Percentiles rank a stretch among this genome's conserved stretches.
Conservation (phyloP, 2,113 vertebrate species). For the Sinocyclocheilus anophthalmus region DNA sequence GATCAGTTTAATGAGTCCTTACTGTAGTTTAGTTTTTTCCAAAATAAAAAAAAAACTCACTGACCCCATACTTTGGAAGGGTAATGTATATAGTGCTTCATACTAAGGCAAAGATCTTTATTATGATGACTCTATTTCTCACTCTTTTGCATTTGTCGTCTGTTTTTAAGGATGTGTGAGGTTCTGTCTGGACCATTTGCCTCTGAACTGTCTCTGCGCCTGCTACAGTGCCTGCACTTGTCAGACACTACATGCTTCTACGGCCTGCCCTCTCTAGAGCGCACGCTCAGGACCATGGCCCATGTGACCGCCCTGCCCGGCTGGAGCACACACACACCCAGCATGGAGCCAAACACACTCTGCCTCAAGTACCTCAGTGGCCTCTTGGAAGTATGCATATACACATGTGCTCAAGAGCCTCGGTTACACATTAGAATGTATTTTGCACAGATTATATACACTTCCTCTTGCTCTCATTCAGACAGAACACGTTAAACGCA, state of each 20-base stretch:
- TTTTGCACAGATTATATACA: not conserved
- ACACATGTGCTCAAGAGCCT: conserved; percentile 78
- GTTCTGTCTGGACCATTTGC: conserved; percentile 80
- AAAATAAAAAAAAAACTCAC: no score
- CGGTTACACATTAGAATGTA: conserved; percentile 52
- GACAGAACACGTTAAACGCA: conserved; percentile 1
- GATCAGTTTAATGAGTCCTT: no score
- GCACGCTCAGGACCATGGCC: conserved; percentile 86
- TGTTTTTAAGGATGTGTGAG: conserved; percentile 78
- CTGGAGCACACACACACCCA: conserved; percentile 85
- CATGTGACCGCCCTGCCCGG: conserved; percentile 83
- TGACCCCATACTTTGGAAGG: no score
- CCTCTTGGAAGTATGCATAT: conserved; percentile 84
- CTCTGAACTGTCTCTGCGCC: conserved; percentile 85
- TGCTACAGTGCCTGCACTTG: conserved; percentile 87
- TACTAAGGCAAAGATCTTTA: not conserved
- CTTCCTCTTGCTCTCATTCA: not conserved
- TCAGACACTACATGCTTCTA: conserved; percentile 93
- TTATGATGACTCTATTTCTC: not conserved
- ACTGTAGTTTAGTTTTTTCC: no score
- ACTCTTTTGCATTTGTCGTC: not conserved
- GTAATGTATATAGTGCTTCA: not conserved
- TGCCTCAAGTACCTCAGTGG: conserved; percentile 88
- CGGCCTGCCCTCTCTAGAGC: conserved; percentile 90
- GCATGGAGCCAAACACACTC: conserved; percentile 75